These are phyloP conservation scores for Antennarius striatus DNA, from an alignment of 2,113 vertebrate genomes.

Conservation along the genomic window DNA sequence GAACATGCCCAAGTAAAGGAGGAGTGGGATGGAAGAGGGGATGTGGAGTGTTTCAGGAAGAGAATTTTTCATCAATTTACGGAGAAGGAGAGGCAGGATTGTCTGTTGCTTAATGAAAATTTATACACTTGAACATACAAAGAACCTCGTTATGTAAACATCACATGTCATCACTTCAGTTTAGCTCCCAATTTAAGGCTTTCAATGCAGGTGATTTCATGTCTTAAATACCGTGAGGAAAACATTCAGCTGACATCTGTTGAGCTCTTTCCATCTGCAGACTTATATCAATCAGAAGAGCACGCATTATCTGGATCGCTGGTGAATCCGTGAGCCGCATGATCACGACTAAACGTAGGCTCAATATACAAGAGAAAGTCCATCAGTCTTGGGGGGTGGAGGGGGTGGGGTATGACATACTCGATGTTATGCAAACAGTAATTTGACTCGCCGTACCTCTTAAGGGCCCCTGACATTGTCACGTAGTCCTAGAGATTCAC, in stretches of 20 bases:
- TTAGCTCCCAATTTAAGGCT: background rate
- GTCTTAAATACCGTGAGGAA: no score
- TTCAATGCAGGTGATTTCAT: no score
- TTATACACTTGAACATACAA: background rate
- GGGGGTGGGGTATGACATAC: conserved; percentile 52
- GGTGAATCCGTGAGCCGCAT: conserved; percentile 36
- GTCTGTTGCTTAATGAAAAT: background rate
- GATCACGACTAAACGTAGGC: conserved; percentile 55
- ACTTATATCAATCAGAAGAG: conserved; percentile 52
- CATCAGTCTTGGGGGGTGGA: conserved; percentile 67
- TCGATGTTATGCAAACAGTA: conserved; percentile 69
- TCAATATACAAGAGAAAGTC: conserved; percentile 61
- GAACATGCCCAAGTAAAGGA: conserved; percentile 8
- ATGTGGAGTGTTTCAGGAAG: conserved; percentile 17
- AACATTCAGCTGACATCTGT: background rate
- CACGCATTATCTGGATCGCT: conserved; percentile 50
- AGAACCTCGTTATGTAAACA: background rate
- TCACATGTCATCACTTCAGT: background rate
- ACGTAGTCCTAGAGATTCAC: conserved; percentile 54
- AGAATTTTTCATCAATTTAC: conserved; percentile 17
- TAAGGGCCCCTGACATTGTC: conserved; percentile 62
- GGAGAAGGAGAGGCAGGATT: background rate
- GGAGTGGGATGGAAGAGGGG: background rate
- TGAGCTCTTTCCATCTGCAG: no score
- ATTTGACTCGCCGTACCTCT: conserved; percentile 68